phyloP scores from a whole-genome alignment of 2,797 vertebrate species.

The Jordanella pulchra region DNA sequence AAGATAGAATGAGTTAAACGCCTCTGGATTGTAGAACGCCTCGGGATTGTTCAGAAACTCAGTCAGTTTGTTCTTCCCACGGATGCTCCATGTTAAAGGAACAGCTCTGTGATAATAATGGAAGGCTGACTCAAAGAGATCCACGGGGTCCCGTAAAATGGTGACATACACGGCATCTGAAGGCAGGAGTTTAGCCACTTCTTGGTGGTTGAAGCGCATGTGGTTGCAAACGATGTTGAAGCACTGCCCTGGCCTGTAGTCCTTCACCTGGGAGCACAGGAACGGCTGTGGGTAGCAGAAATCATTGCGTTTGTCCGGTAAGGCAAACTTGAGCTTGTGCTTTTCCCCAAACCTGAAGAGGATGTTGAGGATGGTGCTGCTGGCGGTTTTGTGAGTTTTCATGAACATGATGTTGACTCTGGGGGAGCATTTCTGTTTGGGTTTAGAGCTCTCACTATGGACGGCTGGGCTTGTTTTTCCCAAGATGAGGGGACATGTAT shows the following conservation, averaged over 20 bases:
- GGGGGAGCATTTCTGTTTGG: slow-evolving; percentile 73
- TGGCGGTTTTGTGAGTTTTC: slow-evolving; percentile 97
- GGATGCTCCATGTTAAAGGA: slow-evolving; percentile 89
- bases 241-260: slow-evolving; percentile 86
- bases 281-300: slow-evolving; percentile 92
- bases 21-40: slow-evolving; percentile 82
- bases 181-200: slow-evolving; percentile 86
- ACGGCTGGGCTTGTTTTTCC: rapidly evolving
- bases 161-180: slow-evolving; percentile 83
- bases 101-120: slow-evolving; percentile 86
- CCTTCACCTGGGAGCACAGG: slow-evolving; percentile 84
- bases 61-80: slow-evolving; percentile 79
- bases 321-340: slow-evolving; percentile 86
- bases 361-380: slow-evolving; percentile 95
- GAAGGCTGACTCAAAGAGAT: slow-evolving; percentile 93
- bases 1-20: slow-evolving; percentile 92
- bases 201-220: slow-evolving; percentile 89
- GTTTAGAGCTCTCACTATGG: not conserved
- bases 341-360: slow-evolving; percentile 93
- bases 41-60: slow-evolving; percentile 84
- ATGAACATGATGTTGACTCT: slow-evolving; percentile 89
- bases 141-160: slow-evolving; percentile 88
- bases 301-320: slow-evolving; percentile 89
- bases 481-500: slow-evolving; percentile 71
- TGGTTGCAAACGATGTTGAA: slow-evolving; percentile 96